Percentiles rank a stretch among this genome's conserved stretches.
These are phyloP conservation scores for Esperia sulphurella DNA, from an alignment of 2,888 invertebrate genomes.

Conservation along the genomic window DNA sequence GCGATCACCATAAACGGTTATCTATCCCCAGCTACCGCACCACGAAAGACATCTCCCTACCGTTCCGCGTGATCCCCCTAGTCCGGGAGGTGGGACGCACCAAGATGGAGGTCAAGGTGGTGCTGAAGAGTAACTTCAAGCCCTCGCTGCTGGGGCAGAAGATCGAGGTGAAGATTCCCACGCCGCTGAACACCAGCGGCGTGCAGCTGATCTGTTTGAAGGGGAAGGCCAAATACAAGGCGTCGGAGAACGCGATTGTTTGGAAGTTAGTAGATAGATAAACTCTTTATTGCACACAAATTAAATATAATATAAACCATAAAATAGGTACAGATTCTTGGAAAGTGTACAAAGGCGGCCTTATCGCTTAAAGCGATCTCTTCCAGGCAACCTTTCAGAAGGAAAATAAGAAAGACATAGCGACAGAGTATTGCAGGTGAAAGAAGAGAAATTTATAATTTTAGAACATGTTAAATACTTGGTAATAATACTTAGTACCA, in stretches of 20 bases:
- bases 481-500: too few species aligned
- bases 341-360: too few species aligned
- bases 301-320: too few species aligned
- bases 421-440: too few species aligned
- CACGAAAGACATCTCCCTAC: slow-evolving; percentile 99
- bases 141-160: slow-evolving; percentile 98
- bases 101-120: slow-evolving; percentile 99
- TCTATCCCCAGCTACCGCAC: slow-evolving; percentile 90
- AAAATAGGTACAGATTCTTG: too few species aligned
- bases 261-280: slow-evolving; percentile 85
- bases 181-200: slow-evolving; percentile 98
- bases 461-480: too few species aligned
- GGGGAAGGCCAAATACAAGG: slow-evolving; percentile 99
- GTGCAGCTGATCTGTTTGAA: slow-evolving; percentile 99
- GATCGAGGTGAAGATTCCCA: slow-evolving; percentile 99
- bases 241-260: slow-evolving; percentile 99
- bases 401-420: too few species aligned
- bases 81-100: slow-evolving; percentile 99
- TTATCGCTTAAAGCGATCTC: too few species aligned
- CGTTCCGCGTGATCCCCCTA: slow-evolving; percentile 99
- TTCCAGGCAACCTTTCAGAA: too few species aligned
- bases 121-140: slow-evolving; percentile 99
- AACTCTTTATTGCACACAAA: too few species aligned
- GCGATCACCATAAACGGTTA: too few species aligned
- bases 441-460: too few species aligned